phyloP scores from a whole-genome alignment of 2,113 vertebrate species.

The Campylomormyrus numenius region DNA sequence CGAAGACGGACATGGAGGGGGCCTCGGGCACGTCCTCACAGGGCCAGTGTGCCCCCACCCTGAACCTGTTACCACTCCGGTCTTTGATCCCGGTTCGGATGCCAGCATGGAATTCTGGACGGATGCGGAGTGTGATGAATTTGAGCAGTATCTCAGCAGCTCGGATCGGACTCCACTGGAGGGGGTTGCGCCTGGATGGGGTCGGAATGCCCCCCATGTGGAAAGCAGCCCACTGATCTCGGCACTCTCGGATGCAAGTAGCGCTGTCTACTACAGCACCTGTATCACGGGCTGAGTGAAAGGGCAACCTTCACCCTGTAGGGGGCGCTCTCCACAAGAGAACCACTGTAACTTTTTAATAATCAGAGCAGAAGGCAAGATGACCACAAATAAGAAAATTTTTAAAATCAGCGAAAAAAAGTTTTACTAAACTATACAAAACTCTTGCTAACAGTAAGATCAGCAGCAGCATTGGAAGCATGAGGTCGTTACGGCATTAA shows the following conservation, averaged over 20 bases:
- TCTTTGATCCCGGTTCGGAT: slow-evolving; percentile 59
- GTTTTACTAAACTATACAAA: not conserved
- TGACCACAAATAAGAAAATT: not conserved
- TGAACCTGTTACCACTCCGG: slow-evolving; percentile 84
- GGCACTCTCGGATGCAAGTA: slow-evolving; percentile 85
- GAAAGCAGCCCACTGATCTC: slow-evolving; percentile 90
- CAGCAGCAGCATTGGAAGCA: not conserved
- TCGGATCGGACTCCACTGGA: slow-evolving; percentile 76
- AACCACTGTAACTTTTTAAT: not conserved
- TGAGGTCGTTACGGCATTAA: not conserved
- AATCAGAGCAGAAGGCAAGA: not conserved
- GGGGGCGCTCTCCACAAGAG: not conserved
- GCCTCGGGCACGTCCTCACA: slow-evolving; percentile 57
- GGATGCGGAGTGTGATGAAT: slow-evolving; percentile 89
- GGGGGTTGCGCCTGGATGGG: slow-evolving; percentile 53
- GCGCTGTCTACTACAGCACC: slow-evolving; percentile 76
- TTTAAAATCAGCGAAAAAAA: not conserved
- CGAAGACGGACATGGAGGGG: slow-evolving; percentile 51
- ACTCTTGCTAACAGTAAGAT: not conserved
- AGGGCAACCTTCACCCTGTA: not conserved
- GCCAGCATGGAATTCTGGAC: slow-evolving; percentile 79
- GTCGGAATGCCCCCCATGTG: slow-evolving; percentile 70
- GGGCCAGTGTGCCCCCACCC: slow-evolving; percentile 68
- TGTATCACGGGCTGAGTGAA: slow-evolving; percentile 73
- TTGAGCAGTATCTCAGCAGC: slow-evolving; percentile 84